Evolutionary conservation across 92 coral and sea anemone species (phyloP).

Genomic region (Actinernus sp.): DNA sequence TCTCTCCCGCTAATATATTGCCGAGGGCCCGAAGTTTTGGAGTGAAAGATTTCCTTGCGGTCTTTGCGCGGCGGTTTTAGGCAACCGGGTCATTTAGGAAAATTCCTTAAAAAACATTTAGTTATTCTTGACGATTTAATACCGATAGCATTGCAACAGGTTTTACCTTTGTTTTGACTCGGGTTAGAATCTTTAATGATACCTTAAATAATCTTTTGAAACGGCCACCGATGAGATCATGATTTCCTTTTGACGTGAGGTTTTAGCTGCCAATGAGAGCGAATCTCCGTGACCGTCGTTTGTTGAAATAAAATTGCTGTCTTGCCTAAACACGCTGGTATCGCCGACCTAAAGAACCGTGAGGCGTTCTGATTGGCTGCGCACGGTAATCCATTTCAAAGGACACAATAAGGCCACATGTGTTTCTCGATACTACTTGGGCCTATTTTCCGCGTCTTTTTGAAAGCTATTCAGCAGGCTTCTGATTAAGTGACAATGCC

Average conservation of each 20-base stretch:
- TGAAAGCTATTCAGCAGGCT: slow-evolving; percentile 80
- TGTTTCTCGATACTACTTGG: slow-evolving; percentile 73
- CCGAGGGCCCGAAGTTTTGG: background rate
- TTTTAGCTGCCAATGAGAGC: slow-evolving; percentile 64
- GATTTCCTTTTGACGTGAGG: slow-evolving; percentile 8
- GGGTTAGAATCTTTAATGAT: too few species aligned
- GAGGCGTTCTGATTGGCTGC: slow-evolving; percentile 80
- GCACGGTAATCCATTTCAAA: slow-evolving; percentile 71
- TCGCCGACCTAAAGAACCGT: slow-evolving; percentile 52
- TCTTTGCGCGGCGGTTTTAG: too few species aligned
- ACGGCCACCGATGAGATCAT: background rate
- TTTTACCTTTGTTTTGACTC: background rate
- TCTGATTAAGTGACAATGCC: slow-evolving; percentile 82
- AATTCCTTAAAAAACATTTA: too few species aligned
- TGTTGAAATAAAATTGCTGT: slow-evolving; percentile 64
- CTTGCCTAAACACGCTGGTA: slow-evolving; percentile 77
- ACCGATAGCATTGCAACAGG: background rate
- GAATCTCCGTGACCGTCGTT: slow-evolving; percentile 48
- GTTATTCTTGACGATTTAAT: background rate
- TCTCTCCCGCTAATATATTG: background rate
- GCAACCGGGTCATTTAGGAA: too few species aligned
- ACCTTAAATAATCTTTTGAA: background rate
- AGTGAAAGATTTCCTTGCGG: too few species aligned
- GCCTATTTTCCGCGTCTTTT: slow-evolving; percentile 82
- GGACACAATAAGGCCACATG: slow-evolving; percentile 99